Conservation (phyloP, 2,113 vertebrate genomes). For the Planiliza haematocheilus region DNA sequence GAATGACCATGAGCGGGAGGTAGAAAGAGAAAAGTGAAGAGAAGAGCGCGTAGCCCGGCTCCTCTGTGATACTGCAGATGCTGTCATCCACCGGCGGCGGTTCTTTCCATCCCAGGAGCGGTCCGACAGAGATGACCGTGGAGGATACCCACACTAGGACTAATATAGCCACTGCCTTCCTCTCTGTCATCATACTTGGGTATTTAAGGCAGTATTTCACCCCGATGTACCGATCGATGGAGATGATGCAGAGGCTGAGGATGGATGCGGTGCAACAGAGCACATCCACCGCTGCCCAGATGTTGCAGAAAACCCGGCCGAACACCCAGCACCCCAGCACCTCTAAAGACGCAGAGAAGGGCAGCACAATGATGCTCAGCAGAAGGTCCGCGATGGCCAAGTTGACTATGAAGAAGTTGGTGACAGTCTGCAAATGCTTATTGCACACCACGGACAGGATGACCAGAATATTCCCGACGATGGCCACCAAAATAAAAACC, state of each 20-base stretch:
- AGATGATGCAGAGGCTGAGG: conserved; percentile 98
- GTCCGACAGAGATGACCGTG: conserved; percentile 95
- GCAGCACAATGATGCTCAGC: conserved; percentile 92
- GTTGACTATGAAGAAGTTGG: conserved; percentile 99
- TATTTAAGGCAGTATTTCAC: conserved; percentile 97
- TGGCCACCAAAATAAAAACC: conserved; percentile 91
- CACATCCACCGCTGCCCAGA: conserved; percentile 99
- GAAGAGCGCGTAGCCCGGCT: conserved; percentile 96
- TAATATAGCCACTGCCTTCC: conserved; percentile 90
- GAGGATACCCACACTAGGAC: conserved; percentile 93
- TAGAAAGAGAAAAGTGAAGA: conserved; percentile 98
- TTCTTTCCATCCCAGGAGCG: conserved; percentile 97
- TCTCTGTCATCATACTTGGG: conserved; percentile 96
- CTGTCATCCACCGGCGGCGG: conserved; percentile 90
- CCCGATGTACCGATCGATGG: conserved; percentile 96
- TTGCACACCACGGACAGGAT: conserved; percentile 97
- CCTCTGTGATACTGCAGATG: conserved; percentile 95
- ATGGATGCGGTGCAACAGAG: conserved; percentile 98
- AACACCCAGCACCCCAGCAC: conserved; percentile 97
- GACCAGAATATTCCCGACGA: conserved; percentile 96
- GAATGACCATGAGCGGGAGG: conserved; percentile 93
- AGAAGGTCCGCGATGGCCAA: conserved; percentile 96
- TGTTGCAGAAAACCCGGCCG: conserved; percentile 95
- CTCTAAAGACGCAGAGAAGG: conserved; percentile 96
- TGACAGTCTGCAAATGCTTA: conserved; percentile 94